Percentiles rank a stretch among this genome's conserved stretches.
Conservation (phyloP, 2,113 vertebrate genomes). For the Syngnathus scovelli region DNA sequence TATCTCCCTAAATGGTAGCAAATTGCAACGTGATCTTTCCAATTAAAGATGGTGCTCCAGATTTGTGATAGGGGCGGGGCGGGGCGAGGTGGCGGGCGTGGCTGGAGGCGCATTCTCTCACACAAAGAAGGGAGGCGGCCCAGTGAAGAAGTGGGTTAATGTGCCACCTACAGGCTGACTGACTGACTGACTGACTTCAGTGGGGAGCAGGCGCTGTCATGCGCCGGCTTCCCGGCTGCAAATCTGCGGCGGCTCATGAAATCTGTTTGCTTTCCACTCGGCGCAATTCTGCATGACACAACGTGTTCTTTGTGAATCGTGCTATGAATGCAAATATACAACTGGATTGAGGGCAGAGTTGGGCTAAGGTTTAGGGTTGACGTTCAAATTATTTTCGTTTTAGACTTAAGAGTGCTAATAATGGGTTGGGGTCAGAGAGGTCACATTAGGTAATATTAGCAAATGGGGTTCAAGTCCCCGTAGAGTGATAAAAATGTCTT, state of each 20-base stretch:
- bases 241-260: background rate
- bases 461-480: no score
- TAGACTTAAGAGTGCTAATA: no score
- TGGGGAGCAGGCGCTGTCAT: slow-evolving; percentile 1
- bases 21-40: background rate
- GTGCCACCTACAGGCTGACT: slow-evolving; percentile 63
- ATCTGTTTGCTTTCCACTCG: background rate
- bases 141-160: slow-evolving; percentile 47
- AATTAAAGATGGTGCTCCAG: slow-evolving; percentile 4
- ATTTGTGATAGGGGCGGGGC: background rate
- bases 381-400: no score
- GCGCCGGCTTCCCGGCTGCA: background rate
- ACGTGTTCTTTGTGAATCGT: background rate
- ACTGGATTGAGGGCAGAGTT: background rate
- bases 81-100: slow-evolving; percentile 14
- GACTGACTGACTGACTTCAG: slow-evolving; percentile 20
- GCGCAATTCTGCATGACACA: background rate
- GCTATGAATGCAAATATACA: background rate
- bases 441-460: no score
- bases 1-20: background rate
- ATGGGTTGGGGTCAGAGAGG: no score
- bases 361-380: background rate
- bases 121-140: background rate
- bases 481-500: no score
- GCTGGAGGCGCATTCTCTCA: slow-evolving; percentile 15